Evolutionary conservation across 2,888 invertebrate species (phyloP), one percentile per base, ranked within the genome.

Genomic region (Oscheius sp.): DNA sequence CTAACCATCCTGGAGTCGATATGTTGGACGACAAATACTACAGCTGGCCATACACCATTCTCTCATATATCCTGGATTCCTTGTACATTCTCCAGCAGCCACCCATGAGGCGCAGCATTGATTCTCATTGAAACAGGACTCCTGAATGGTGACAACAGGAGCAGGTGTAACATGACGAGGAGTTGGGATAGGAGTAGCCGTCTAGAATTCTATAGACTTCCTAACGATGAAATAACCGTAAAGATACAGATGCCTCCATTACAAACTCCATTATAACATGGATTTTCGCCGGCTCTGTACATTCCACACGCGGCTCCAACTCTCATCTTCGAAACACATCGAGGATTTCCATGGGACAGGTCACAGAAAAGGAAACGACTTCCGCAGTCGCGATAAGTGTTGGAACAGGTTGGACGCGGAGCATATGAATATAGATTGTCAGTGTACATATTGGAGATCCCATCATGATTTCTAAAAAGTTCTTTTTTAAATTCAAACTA

Each of bases 71-170:
- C 71, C 78, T 1, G 79, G 67, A 57, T 83, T 83, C 22, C 78
- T 54, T 0, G 64, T 38, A 65, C 82, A 82, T 66, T 82, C 81
- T 44, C 82, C 82, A 9, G 57, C 63, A 1, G 65, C 67, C 14
- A 78, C 74, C 83, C 83, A 83, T 28, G 70, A 67, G 20, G 75
- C 71, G 65, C 82, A 82, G 57, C 82, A 82, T 68, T 80, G 74
- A 67, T 82, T 80, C 68, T 82, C 82, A 67, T 83, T 83, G 78
- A 72, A 83, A 67, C 83, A 83, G 1, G 74, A 74, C 51, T 74
- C 73, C 61, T 74, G 72, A 17, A 62, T 62, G 6, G 30, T 33
- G n/a, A 32, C 33, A 2, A 54, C 54, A 1, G 62, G 44, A 26
- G 51, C 41, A 2, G 64, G 64, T 17, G 54, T 54, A n/a, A 49